Base-by-base conservation (phyloP, 2,797 vertebrate species). In the Chloroceryle amazona region DNA sequence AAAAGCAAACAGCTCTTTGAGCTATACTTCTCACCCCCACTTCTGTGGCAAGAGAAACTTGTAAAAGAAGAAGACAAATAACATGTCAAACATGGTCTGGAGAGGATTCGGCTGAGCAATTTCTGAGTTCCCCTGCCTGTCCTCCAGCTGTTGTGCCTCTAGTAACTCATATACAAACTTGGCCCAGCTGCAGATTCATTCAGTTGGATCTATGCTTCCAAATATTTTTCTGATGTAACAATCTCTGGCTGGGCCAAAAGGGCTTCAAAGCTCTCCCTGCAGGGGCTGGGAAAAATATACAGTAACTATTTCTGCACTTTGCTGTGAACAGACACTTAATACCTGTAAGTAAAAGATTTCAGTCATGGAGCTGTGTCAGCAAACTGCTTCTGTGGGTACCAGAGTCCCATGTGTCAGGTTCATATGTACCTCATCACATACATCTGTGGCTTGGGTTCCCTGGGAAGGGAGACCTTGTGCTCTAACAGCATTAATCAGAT, bases 51-150 rank as follows among this genome's bases (percentile, higher is more conserved):
- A 86, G 87, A 96, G 81, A 93, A 84, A 93, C 60, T 95, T 97
- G 94, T 96, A 94, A 95, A 81, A 90, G 84, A 93, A 87, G 87
- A 96, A 95, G 93, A 98, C 95, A 98, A 98, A 98, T 98, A 96
- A 94, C n/a, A 20, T 90, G 96, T 98, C 97, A 98, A 97, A 91
- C 65, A 28, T 83, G 72, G 86, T 97, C 98, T 98, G 96, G 90
- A 96, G 95, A 96, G 95, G 85, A 91, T 97, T 96, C 94, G 94
- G 85, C 86, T 79, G 89, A 97, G 91, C 89, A 83, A 72, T 96
- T 98, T 94, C 97, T 96, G 82, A 66, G 95, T 98, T 96, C 86
- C 80, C 86, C 46, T 20, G 42, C 72, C 80, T 95, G 84, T 97
- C 92, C 67, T 97, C 88, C 97, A 98, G 97, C 95, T 98, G 95